Conservation (phyloP, 1,140 invertebrate species). For the Mactra quadrangularis region DNA sequence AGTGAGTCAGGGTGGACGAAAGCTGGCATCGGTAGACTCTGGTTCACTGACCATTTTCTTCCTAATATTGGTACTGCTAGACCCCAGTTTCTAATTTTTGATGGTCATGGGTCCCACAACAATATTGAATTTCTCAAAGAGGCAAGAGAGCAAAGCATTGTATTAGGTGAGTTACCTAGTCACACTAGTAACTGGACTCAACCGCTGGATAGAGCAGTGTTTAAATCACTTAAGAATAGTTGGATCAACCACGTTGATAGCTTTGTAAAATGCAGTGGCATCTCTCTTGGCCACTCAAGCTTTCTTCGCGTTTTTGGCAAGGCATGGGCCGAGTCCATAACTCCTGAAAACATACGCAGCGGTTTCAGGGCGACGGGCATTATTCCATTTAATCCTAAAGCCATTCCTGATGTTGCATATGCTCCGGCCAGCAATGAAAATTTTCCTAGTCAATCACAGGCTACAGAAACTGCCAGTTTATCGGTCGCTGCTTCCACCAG, state of each 20-base stretch:
- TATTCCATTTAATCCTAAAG: neutral
- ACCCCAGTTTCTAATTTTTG: slow-evolving; percentile 16
- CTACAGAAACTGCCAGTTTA: no score
- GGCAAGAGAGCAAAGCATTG: neutral
- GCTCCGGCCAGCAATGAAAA: neutral
- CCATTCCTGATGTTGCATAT: neutral
- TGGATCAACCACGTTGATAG: neutral
- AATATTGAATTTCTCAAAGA: slow-evolving; percentile 1
- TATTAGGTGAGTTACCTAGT: neutral
- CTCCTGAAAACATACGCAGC: neutral
- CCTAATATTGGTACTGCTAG: slow-evolving; percentile 11
- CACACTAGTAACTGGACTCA: slow-evolving; percentile 28
- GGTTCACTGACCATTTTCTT: slow-evolving; percentile 8
- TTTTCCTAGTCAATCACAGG: no score
- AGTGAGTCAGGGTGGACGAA: slow-evolving; percentile 43
- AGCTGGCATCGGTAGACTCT: neutral
- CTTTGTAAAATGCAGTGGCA: neutral
- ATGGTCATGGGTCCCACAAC: slow-evolving; percentile 28
- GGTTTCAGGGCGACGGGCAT: slow-evolving; percentile 3
- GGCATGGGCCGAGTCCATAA: neutral
- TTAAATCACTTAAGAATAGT: slow-evolving; percentile 7
- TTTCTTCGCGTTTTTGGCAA: slow-evolving; percentile 11
- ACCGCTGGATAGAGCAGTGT: slow-evolving; percentile 13
- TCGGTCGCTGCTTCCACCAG: no score
- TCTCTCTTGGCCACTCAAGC: neutral